These are phyloP conservation scores for Microcebus griseorufus DNA, from an alignment of 2,113 vertebrate species.

Conservation along the genomic window DNA sequence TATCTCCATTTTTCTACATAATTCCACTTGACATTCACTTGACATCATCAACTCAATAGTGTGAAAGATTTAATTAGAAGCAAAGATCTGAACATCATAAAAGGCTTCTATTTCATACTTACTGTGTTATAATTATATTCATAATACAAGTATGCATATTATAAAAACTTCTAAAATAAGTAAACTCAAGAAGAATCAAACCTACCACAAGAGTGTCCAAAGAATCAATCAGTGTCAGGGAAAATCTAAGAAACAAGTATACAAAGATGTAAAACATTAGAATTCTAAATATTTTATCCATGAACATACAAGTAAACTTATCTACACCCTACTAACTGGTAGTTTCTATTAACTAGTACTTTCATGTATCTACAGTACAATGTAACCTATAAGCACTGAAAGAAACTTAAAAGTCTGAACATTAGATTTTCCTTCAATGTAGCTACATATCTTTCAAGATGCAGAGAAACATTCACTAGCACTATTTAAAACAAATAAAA, in stretches of 20 bases:
- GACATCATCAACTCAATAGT: background rate
- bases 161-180: slow-evolving; percentile 55
- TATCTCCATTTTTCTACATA: background rate
- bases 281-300: background rate
- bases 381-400: background rate
- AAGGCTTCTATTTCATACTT: slow-evolving; percentile 31
- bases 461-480: background rate
- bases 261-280: slow-evolving; percentile 53
- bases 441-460: background rate
- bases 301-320: background rate
- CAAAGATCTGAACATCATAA: slow-evolving; percentile 42
- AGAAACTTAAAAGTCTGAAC: background rate
- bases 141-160: background rate
- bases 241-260: slow-evolving; percentile 90
- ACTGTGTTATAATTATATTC: slow-evolving; percentile 10
- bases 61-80: slow-evolving; percentile 48
- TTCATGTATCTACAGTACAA: background rate
- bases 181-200: slow-evolving; percentile 71
- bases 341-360: slow-evolving; percentile 2
- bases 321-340: background rate
- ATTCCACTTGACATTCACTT: background rate
- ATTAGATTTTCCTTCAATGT: background rate
- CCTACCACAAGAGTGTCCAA: slow-evolving; percentile 98
- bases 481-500: slow-evolving; percentile 37
- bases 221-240: slow-evolving; percentile 97